Evolutionary conservation across 2,797 vertebrate species (phyloP), one percentile per base, ranked within the genome.

Genomic region (Poecilia picta): DNA sequence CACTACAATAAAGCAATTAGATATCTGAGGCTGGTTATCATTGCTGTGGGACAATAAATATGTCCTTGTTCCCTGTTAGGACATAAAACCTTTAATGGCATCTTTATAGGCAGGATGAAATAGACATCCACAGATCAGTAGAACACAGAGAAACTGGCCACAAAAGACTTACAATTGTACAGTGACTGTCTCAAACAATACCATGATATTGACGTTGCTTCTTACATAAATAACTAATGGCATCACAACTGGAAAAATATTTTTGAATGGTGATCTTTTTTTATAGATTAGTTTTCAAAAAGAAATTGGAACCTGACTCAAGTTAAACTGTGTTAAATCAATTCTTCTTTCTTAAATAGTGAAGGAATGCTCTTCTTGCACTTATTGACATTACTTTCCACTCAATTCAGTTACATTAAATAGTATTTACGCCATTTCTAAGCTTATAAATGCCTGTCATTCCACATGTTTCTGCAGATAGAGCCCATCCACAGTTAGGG

Each of bases 401-500:
- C 12, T 33, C 8, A 12, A 62, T 36, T 25, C 31, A 36, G 59
- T 39, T 51, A 15, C 55, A 62, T 36, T 28, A 45, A 28, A 43
- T 13, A 55, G 13, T 36, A 2, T 18, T n/a, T 36, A 43, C 23
- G 36, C 8, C 3, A 36, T 33, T 73, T 36, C 41, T 36, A 33
- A 23, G 46, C 73, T 71, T 64, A 28, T 39, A 66, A 36, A 31
- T 8, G 33, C 28, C 74, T 74, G 78, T 25, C 62, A 57, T 79
- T n/a, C 12, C 11, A 39, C 51, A 47, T 8, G 47, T 33, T 72
- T 81, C 64, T 77, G 95, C 73, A 80, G 91, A 87, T 25, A 13
- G 36, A 82, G 43, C 89, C 91, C 94, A 88, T 82, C 89, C 94
- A 93, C 96, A 94, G 95, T 96, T 95, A 93, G 94, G 93, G 95